Conservation (phyloP, 2,888 invertebrate species). For the Tinea pellionella region DNA sequence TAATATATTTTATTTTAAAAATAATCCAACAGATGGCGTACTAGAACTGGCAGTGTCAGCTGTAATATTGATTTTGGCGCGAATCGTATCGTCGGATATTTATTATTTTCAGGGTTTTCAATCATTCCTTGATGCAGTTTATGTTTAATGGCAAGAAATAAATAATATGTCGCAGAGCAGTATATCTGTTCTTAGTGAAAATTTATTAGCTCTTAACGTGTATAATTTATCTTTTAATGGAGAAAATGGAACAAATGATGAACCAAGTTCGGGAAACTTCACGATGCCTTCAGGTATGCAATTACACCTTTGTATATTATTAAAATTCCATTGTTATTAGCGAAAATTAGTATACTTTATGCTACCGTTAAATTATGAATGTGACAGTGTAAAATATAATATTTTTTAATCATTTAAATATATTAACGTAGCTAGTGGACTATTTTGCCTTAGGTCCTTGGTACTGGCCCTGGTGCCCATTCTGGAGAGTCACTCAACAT, state of each 20-base stretch:
- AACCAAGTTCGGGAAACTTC: conserved; percentile 53
- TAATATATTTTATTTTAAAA: conserved; percentile 20
- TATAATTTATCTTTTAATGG: conserved; percentile 64
- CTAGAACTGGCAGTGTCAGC: conserved; percentile 15
- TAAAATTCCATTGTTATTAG: too few species aligned
- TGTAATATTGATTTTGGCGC: conserved; percentile 41
- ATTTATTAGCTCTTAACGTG: conserved; percentile 54
- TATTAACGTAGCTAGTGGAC: conserved; percentile 19
- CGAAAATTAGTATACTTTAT: too few species aligned
- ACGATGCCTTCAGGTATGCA: conserved; percentile 56
- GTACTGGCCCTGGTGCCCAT: conserved; percentile 77
- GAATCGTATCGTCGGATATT: conserved; percentile 26
- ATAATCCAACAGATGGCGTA: conserved; percentile 19
- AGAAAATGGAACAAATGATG: conserved; percentile 56
- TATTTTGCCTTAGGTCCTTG: conserved; percentile 52
- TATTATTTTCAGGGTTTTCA: not conserved
- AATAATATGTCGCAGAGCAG: conserved; percentile 37
- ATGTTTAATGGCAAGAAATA: conserved; percentile 13
- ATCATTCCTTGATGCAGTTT: conserved; percentile 1
- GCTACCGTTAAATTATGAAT: too few species aligned
- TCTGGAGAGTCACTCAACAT: conserved; percentile 82
- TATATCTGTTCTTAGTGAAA: conserved; percentile 36
- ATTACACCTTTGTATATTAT: not conserved
- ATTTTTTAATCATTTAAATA: not conserved
- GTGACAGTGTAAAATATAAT: too few species aligned